These are phyloP conservation scores for Muricea muricata DNA, from an alignment of 92 coral and sea anemone genomes.

Conservation along the genomic window DNA sequence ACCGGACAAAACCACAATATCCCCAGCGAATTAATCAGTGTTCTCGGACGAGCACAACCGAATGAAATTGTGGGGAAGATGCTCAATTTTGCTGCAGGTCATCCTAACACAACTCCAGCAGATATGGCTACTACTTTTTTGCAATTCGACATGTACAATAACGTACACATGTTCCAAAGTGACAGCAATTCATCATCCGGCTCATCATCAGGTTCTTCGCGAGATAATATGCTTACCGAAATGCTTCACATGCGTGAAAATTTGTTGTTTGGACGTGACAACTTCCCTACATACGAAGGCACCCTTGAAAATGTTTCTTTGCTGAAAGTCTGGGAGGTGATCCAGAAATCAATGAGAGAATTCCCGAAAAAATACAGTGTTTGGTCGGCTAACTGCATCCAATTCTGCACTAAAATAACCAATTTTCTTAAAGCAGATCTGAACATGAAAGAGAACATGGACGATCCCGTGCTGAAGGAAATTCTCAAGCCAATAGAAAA, in stretches of 20 bases:
- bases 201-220: not conserved
- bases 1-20: not conserved
- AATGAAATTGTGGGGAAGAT: not conserved
- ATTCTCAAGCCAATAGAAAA: not conserved
- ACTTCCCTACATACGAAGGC: not conserved
- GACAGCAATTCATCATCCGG: not conserved
- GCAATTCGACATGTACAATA: not conserved
- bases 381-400: not conserved
- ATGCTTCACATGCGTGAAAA: constrained; percentile 2
- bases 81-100: not conserved
- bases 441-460: not conserved
- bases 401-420: not conserved
- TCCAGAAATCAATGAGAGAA: not conserved
- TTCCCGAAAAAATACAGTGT: not conserved
- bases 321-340: not conserved
- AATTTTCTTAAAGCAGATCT: not conserved
- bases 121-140: not conserved
- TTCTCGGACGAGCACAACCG: not conserved
- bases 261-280: not conserved
- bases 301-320: constrained; percentile 2
- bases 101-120: not conserved
- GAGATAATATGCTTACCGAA: not conserved
- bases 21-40: not conserved
- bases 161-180: not conserved
- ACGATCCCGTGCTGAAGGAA: not conserved